A percentile compares a stretch with the other conserved stretches of the same genome.
phyloP scores from a whole-genome alignment of 2,113 vertebrate genomes.

The Corythornis vintsioides region DNA sequence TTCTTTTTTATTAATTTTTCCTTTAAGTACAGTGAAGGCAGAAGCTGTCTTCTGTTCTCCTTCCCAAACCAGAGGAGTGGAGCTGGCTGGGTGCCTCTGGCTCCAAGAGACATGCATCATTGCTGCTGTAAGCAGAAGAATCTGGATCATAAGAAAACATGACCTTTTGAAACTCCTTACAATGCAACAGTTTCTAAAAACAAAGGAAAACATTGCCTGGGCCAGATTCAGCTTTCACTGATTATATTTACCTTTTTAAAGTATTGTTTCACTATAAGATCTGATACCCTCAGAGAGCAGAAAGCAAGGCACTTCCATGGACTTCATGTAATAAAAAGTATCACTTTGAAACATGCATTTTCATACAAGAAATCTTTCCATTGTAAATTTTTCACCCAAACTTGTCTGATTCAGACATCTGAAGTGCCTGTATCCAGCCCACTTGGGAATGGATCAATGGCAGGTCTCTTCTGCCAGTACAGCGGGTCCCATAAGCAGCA shows the following conservation, averaged over 20 bases:
- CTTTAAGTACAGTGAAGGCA: not conserved
- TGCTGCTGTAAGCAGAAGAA: not conserved
- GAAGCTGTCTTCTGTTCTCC: not conserved
- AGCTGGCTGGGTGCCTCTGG: not conserved
- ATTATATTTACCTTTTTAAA: not conserved
- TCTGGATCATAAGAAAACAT: not conserved
- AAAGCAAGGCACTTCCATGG: not conserved
- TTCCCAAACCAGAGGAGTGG: not conserved
- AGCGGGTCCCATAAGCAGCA: not conserved
- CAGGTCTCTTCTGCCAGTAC: not conserved
- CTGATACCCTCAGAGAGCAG: not conserved
- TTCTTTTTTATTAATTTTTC: too few species aligned
- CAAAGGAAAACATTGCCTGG: not conserved
- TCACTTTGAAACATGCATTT: not conserved
- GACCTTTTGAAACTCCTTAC: not conserved
- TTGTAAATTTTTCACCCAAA: not conserved
- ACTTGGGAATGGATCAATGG: not conserved
- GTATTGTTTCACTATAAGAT: not conserved
- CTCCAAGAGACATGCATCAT: not conserved
- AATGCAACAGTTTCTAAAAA: not conserved
- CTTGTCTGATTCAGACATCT: not conserved
- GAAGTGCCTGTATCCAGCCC: not conserved
- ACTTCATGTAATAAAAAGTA: not conserved
- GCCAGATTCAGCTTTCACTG: not conserved
- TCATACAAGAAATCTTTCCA: not conserved